Base-by-base conservation (phyloP, 1,140 invertebrate species). In the Halictus rubicundus region DNA sequence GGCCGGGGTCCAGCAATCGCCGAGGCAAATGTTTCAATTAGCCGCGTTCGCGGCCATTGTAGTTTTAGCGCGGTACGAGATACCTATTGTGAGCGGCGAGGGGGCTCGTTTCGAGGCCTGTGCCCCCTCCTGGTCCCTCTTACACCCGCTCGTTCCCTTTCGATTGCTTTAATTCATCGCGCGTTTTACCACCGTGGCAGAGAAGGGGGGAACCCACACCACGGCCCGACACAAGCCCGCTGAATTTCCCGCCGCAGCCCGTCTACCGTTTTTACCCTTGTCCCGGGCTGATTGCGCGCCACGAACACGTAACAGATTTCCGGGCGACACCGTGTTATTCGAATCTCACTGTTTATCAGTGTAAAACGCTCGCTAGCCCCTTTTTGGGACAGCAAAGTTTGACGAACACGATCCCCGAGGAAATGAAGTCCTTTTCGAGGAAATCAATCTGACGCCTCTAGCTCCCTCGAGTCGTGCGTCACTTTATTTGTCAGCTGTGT, bases 21-120 rank as follows among this genome's bases (percentile, higher is more conserved):
- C 63, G 49, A 69, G 84, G 78, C 75, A 82, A 86, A 85, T 86
- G 70, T 86, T 86, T 83, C 42, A 84, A 86, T 86, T 82, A 85
- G 63, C 63, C n/a, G 32, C 27, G 57, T 75, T 73, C 77, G 32
- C 70, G 37, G 70, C 77, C 77, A 79, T 72, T 79, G 77, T 72
- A 73, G 70, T 79, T 79, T 73, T 73, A 79, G 73, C 69, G 70
- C 69, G 77, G 25, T 37, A 73, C 60, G 42, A 72, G 61, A 79
- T 64, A 73, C 77, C 69, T 73, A 72, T 73, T 73, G 70, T 54
- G 37, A 25, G 25, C 23, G 39, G 23, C 14, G 27, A 46, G 46
- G 23, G 61, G 37, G 37, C 27, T 8, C 59, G 68, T 70, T 71
- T 61, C 68, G 74, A 12, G 74, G 68, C 57, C 59, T 57, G 12